These are phyloP conservation scores for Drosophila kepulauana DNA, from an alignment of 1,140 invertebrate genomes.

Conservation along the genomic window DNA sequence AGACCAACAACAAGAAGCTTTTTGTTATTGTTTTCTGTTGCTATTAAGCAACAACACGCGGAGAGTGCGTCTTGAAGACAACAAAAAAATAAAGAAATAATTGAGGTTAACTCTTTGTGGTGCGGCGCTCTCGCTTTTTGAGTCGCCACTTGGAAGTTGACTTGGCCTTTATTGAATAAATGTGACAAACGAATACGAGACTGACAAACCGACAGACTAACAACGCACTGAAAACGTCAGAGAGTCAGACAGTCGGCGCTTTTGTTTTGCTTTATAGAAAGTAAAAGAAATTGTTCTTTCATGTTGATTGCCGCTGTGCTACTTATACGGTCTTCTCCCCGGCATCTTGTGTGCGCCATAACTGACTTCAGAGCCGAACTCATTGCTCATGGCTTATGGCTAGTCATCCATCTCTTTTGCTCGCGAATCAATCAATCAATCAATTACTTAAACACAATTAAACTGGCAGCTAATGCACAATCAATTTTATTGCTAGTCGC, in stretches of 20 bases:
- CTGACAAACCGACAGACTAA: conserved; percentile 52
- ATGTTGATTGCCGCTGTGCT: conserved; percentile 61
- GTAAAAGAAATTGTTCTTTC: conserved; percentile 80
- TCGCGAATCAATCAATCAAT: conserved; percentile 58
- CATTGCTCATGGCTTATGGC: background rate
- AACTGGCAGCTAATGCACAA: conserved; percentile 40
- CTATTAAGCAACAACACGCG: conserved; percentile 69
- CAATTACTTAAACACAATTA: conserved; percentile 66
- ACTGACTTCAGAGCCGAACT: conserved; percentile 1
- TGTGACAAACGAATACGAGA: conserved; percentile 75
- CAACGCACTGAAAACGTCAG: conserved; percentile 30
- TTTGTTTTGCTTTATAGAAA: conserved; percentile 78
- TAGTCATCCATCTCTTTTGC: conserved; percentile 26
- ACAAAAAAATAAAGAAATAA: conserved; percentile 31
- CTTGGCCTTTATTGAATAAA: conserved; percentile 82
- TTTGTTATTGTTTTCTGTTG: conserved; percentile 56
- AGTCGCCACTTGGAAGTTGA: conserved; percentile 50
- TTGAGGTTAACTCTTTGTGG: conserved; percentile 77
- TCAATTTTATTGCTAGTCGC: conserved; percentile 52
- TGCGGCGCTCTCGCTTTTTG: conserved; percentile 75
- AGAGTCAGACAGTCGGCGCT: conserved; percentile 49
- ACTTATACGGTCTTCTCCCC: conserved; percentile 53
- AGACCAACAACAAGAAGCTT: conserved; percentile 40
- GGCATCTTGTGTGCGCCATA: conserved; percentile 15
- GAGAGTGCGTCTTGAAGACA: conserved; percentile 69